Evolutionary conservation across 2,888 invertebrate species (phyloP).

Genomic region (Parascotia fuliginaria): DNA sequence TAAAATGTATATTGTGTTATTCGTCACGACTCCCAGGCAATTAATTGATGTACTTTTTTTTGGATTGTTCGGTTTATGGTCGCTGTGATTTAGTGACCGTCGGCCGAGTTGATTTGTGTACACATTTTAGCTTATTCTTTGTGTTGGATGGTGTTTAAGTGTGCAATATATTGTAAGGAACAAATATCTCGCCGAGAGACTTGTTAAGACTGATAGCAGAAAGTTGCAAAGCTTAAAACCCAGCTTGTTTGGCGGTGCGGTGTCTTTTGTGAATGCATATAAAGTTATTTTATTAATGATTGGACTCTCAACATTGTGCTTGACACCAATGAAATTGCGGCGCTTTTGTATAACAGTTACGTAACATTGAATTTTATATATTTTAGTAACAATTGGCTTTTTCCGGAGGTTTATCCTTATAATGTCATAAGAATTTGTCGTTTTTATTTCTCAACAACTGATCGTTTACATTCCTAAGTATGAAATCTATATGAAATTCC

Average conservation of each 20-base stretch:
- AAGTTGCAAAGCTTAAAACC: constrained; percentile 60
- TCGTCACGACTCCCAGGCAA: constrained; percentile 74
- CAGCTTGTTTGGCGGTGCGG: constrained; percentile 36
- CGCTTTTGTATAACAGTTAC: constrained; percentile 10
- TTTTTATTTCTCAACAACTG: no score
- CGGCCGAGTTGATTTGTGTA: constrained; percentile 73
- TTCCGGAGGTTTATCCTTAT: background rate
- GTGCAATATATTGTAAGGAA: constrained; percentile 75
- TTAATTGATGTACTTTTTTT: constrained; percentile 76
- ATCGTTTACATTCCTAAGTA: no score
- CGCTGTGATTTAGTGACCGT: constrained; percentile 73
- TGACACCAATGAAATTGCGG: constrained; percentile 17
- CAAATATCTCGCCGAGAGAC: constrained; percentile 73
- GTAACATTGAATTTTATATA: background rate
- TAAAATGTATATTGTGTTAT: constrained; percentile 81
- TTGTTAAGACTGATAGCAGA: constrained; percentile 67
- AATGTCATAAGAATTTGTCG: no score
- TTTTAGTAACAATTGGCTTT: no score
- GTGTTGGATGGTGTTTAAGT: constrained; percentile 67
- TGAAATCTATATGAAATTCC: no score
- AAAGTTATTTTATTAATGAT: constrained; percentile 43
- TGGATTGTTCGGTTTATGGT: constrained; percentile 71
- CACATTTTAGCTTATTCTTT: constrained; percentile 72
- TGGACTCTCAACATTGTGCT: constrained; percentile 19
- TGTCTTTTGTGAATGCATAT: constrained; percentile 39